Percentiles rank a stretch among this genome's conserved stretches.
Evolutionary conservation across 2,797 vertebrate species (phyloP).

Genomic region (Anguilla obscura): DNA sequence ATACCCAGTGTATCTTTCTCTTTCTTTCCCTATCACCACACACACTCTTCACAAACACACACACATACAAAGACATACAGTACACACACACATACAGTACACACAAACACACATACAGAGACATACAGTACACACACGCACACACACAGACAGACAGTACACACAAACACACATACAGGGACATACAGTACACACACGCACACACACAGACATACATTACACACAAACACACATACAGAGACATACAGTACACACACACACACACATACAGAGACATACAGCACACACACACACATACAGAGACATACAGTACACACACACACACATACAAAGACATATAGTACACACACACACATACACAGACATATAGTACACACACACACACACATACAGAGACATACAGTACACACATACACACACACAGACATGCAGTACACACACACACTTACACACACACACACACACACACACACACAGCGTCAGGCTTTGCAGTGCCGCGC

Average conservation of each 20-base stretch:
- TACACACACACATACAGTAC: neutral
- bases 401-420: no score
- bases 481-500: slow-evolving; percentile 12
- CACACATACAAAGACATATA: no score
- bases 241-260: neutral
- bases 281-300: slow-evolving; percentile 6
- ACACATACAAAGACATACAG: neutral
- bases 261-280: neutral
- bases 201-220: neutral
- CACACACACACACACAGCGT: neutral
- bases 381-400: neutral
- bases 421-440: neutral
- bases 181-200: no score
- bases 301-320: neutral
- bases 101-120: no score
- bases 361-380: no score
- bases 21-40: no score
- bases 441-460: neutral
- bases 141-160: no score
- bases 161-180: no score
- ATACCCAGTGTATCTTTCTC: neutral
- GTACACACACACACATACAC: neutral
- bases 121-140: no score
- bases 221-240: no score
- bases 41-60: neutral